Evolutionary conservation across 2,888 invertebrate genomes (phyloP).

Genomic region (Opisthograptis luteolata): DNA sequence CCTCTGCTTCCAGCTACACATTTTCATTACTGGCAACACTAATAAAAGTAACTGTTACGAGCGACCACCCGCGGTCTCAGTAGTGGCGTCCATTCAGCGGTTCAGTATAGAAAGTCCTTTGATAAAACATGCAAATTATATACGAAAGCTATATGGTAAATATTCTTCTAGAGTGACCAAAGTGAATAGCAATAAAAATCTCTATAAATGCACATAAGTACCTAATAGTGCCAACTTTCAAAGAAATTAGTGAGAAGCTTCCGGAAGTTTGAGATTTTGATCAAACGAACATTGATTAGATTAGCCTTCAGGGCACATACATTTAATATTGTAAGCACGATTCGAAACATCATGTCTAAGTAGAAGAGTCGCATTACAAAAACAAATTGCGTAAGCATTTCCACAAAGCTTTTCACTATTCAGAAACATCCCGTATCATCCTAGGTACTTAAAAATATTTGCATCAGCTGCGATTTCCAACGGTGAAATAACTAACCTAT

Average conservation of each 20-base stretch:
- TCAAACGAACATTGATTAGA: too few species aligned
- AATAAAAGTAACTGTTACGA: slow-evolving; percentile 23
- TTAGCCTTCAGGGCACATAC: too few species aligned
- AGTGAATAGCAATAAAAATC: too few species aligned
- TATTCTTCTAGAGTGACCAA: slow-evolving; percentile 18
- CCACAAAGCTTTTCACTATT: slow-evolving; percentile 11
- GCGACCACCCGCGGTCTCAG: slow-evolving; percentile 33
- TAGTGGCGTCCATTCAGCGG: slow-evolving; percentile 17
- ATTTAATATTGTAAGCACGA: neutral
- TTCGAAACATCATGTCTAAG: too few species aligned
- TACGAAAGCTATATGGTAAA: slow-evolving; percentile 27
- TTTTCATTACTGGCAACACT: slow-evolving; percentile 25
- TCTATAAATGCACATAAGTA: too few species aligned
- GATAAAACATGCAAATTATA: slow-evolving; percentile 35
- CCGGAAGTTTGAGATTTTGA: too few species aligned
- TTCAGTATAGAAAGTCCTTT: slow-evolving; percentile 34
- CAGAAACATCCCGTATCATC: slow-evolving; percentile 16
- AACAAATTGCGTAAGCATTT: neutral
- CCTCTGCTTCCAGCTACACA: slow-evolving; percentile 24
- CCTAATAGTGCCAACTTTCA: too few species aligned
- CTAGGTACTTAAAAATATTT: slow-evolving; percentile 26
- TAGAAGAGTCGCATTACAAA: neutral
- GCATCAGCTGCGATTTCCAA: slow-evolving; percentile 56
- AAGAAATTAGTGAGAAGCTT: too few species aligned
- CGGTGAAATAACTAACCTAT: slow-evolving; percentile 60